Evolutionary conservation across 2,888 invertebrate genomes (phyloP).

Genomic region (Patella pellucida): DNA sequence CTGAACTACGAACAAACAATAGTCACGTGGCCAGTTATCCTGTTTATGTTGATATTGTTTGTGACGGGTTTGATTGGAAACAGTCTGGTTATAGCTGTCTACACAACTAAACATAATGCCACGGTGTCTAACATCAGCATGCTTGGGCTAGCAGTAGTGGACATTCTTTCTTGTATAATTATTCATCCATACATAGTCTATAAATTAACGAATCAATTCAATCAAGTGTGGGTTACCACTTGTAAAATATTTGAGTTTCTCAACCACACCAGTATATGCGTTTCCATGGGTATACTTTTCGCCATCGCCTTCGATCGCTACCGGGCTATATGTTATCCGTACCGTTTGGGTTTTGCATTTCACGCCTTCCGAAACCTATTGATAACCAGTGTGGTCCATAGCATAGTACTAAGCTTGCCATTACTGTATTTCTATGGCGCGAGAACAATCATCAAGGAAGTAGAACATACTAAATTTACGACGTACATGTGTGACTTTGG

Average conservation of each 20-base stretch:
- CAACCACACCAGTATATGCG: slow-evolving; percentile 33
- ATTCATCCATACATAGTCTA: slow-evolving; percentile 45
- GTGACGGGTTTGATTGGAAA: slow-evolving; percentile 40
- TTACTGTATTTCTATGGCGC: slow-evolving; percentile 44
- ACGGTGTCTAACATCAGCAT: slow-evolving; percentile 37
- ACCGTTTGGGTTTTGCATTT: slow-evolving; percentile 28
- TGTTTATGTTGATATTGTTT: slow-evolving; percentile 42
- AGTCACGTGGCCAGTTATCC: slow-evolving; percentile 29
- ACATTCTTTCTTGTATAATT: slow-evolving; percentile 39
- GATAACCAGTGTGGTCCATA: slow-evolving; percentile 1
- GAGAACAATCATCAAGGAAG: not conserved
- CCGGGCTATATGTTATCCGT: slow-evolving; percentile 42
- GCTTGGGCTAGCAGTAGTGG: slow-evolving; percentile 41
- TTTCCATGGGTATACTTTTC: slow-evolving; percentile 34
- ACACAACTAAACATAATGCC: slow-evolving; percentile 26
- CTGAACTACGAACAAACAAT: slow-evolving; percentile 20
- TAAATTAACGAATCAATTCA: slow-evolving; percentile 37
- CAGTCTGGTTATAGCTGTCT: slow-evolving; percentile 39
- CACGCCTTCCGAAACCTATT: slow-evolving; percentile 18
- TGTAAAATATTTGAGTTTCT: slow-evolving; percentile 48
- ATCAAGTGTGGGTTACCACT: slow-evolving; percentile 33
- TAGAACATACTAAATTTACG: slow-evolving; percentile 7
- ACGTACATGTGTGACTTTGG: slow-evolving; percentile 39
- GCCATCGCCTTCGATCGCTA: slow-evolving; percentile 44
- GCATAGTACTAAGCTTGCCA: slow-evolving; percentile 28